A percentile compares a stretch with the other conserved stretches of the same genome.
These are phyloP conservation scores for Coturnix japonica DNA, from an alignment of 2,113 vertebrate species.

Conservation along the genomic window DNA sequence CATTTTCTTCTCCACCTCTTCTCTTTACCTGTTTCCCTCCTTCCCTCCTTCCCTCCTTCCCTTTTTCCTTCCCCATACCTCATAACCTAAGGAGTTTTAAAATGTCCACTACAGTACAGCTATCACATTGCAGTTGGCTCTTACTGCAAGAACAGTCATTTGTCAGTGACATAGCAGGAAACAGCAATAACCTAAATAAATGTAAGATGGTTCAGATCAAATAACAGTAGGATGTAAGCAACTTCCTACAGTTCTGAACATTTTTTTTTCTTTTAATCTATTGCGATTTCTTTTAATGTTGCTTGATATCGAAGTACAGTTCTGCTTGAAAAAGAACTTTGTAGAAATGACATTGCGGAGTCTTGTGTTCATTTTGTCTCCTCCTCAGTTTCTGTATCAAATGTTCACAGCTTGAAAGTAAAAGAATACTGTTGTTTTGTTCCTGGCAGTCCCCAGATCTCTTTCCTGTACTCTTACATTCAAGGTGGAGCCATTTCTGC, in stretches of 20 bases:
- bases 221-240: not conserved
- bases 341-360: not conserved
- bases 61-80: not conserved
- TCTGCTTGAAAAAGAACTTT: not conserved
- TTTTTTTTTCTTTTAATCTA: not conserved
- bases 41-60: not conserved
- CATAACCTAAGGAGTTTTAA: not conserved
- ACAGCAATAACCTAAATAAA: not conserved
- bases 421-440: not conserved
- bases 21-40: not conserved
- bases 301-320: not conserved
- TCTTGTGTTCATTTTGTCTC: not conserved
- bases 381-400: not conserved
- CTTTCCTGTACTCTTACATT: not conserved
- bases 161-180: slow-evolving; percentile 14
- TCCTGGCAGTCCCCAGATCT: not conserved
- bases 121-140: not conserved
- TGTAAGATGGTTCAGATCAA: not conserved
- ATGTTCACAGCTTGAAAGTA: not conserved
- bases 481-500: not conserved
- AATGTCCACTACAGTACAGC: not conserved
- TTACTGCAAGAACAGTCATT: not conserved
- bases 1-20: not conserved
- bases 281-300: not conserved
- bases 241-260: not conserved